Percentiles rank a stretch among this genome's conserved stretches.
phyloP scores from a whole-genome alignment of 1,140 invertebrate species.

The Drosophila funebris region DNA sequence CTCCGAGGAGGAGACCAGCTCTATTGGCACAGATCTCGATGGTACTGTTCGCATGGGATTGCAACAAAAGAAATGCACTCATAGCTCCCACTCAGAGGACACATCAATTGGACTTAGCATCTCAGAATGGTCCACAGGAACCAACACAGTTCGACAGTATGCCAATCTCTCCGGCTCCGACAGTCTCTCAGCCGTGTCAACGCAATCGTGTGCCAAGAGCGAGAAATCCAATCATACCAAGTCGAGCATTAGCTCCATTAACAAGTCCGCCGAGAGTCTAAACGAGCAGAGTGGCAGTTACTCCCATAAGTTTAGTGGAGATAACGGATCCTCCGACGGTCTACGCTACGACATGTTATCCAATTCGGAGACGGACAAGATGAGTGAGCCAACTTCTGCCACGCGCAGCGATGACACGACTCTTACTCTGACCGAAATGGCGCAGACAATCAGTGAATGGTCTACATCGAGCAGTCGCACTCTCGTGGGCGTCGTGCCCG shows the following conservation, averaged over 20 bases:
- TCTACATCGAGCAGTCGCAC: slow-evolving; percentile 87
- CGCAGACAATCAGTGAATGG: slow-evolving; percentile 87
- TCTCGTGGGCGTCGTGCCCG: slow-evolving; percentile 85
- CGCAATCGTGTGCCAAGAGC: slow-evolving; percentile 85
- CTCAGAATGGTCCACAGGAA: slow-evolving; percentile 93
- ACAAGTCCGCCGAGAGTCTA: slow-evolving; percentile 81
- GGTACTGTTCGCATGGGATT: slow-evolving; percentile 91
- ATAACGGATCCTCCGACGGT: slow-evolving; percentile 81
- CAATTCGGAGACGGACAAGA: slow-evolving; percentile 85
- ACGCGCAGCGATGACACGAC: slow-evolving; percentile 87
- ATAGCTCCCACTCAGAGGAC: slow-evolving; percentile 92
- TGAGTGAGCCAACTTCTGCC: slow-evolving; percentile 84
- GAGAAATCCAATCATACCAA: slow-evolving; percentile 87
- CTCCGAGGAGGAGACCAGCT: slow-evolving; percentile 88
- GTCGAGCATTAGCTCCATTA: slow-evolving; percentile 84
- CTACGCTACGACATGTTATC: slow-evolving; percentile 85
- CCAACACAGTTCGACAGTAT: slow-evolving; percentile 90
- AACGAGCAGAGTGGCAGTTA: slow-evolving; percentile 81
- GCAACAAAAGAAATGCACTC: slow-evolving; percentile 89
- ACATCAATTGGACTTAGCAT: slow-evolving; percentile 92
- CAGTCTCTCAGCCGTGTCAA: slow-evolving; percentile 86
- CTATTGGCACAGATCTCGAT: slow-evolving; percentile 89
- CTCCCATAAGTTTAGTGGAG: slow-evolving; percentile 80
- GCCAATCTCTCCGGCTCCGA: slow-evolving; percentile 88
- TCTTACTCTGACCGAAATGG: slow-evolving; percentile 85